Percentiles rank a stretch among this genome's conserved stretches.
Conservation (phyloP, 1,140 invertebrate species). For the Danaus plexippus region DNA sequence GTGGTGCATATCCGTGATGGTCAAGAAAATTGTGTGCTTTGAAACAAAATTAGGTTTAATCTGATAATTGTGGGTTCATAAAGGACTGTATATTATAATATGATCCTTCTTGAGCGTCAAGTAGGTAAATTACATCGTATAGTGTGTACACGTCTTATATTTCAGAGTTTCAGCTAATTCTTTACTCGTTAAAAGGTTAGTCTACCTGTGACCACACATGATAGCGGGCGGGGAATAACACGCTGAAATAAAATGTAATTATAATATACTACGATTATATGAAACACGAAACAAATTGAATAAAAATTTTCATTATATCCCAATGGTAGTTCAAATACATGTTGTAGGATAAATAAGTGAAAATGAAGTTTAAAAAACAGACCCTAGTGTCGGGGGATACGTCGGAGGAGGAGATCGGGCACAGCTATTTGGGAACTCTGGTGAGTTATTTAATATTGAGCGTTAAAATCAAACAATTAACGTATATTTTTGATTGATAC, state of each 20-base stretch:
- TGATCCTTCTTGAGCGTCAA: background rate
- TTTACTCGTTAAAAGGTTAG: conserved; percentile 27
- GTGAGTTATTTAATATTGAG: conserved; percentile 34
- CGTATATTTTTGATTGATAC: too few relatives aligned
- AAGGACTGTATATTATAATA: too few relatives aligned
- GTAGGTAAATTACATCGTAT: conserved; percentile 13
- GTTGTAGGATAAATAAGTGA: conserved; percentile 6
- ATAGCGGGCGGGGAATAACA: conserved; percentile 15
- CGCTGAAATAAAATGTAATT: conserved; percentile 11
- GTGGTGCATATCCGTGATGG: too few relatives aligned
- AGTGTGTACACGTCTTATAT: conserved; percentile 38
- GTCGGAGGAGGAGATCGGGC: conserved; percentile 58
- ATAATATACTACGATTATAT: background rate
- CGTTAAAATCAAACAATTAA: too few relatives aligned
- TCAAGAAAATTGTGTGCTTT: too few relatives aligned
- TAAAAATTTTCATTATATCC: too few relatives aligned
- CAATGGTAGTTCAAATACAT: conserved; percentile 2
- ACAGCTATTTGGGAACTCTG: conserved; percentile 61
- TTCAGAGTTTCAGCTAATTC: conserved; percentile 39
- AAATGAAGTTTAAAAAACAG: conserved; percentile 56
- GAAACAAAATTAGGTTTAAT: too few relatives aligned
- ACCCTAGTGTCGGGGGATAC: conserved; percentile 54
- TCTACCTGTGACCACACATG: conserved; percentile 30
- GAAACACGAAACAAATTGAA: background rate
- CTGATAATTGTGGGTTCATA: too few relatives aligned